These are phyloP conservation scores for Carapus acus DNA, from an alignment of 2,797 vertebrate genomes.

Conservation along the genomic window DNA sequence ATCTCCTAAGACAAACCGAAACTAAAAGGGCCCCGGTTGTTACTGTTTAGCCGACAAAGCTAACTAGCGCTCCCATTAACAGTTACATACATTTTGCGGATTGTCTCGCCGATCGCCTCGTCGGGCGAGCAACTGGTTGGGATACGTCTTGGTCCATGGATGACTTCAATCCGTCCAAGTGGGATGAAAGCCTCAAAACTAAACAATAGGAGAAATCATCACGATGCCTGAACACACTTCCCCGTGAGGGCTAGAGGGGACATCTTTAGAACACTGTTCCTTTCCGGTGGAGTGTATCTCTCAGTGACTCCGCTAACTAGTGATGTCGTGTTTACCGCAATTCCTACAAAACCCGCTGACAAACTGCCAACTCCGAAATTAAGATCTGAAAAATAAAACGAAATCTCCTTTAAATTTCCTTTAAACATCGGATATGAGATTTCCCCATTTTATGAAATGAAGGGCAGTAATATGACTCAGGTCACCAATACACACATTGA, in stretches of 20 bases:
- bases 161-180: background rate
- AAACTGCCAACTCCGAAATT: no score
- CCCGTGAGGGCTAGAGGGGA: slow-evolving; percentile 6
- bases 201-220: slow-evolving; percentile 17
- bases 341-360: no score
- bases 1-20: background rate
- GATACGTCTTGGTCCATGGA: slow-evolving; percentile 52
- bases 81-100: slow-evolving; percentile 38
- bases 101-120: slow-evolving; percentile 49
- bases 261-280: slow-evolving; percentile 8
- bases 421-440: no score
- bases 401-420: no score
- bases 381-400: no score
- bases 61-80: background rate
- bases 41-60: background rate
- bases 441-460: no score
- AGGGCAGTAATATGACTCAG: no score
- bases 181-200: background rate
- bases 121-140: background rate
- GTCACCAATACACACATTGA: background rate
- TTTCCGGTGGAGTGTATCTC: background rate
- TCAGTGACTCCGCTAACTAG: no score
- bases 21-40: background rate
- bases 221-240: slow-evolving; percentile 12
- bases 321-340: no score